phyloP scores from a whole-genome alignment of 2,888 invertebrate species.

The Pristionchus maxplancki region DNA sequence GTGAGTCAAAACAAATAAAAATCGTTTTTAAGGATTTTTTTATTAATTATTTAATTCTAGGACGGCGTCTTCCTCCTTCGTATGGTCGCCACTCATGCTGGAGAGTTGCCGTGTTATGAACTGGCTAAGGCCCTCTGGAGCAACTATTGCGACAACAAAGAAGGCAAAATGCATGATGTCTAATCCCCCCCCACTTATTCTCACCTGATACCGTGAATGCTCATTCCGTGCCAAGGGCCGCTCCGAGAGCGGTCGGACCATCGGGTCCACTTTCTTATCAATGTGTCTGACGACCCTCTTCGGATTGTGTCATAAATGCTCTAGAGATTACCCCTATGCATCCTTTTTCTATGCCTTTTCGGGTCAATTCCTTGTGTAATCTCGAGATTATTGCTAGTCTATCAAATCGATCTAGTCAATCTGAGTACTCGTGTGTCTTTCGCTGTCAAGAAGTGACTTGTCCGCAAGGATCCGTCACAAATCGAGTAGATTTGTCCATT shows the following conservation, averaged over 20 bases:
- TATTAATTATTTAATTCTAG: too few species aligned
- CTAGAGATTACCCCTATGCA: conserved; percentile 14
- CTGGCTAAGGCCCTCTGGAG: conserved; percentile 77
- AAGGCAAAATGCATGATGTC: conserved; percentile 77
- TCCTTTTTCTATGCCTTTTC: not conserved
- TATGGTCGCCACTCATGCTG: conserved; percentile 78
- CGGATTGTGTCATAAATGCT: conserved; percentile 7
- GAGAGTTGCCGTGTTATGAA: conserved; percentile 77
- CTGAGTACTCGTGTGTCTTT: conserved; percentile 10
- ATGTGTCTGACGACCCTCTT: not conserved
- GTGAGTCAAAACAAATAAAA: too few species aligned
- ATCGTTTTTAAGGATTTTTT: too few species aligned
- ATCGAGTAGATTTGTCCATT: not conserved
- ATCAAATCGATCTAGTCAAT: conserved; percentile 34
- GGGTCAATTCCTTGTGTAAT: conserved; percentile 12
- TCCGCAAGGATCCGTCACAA: not conserved
- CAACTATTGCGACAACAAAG: conserved; percentile 77
- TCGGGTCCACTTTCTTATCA: conserved; percentile 35
- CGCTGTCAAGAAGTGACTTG: not conserved
- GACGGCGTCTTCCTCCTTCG: conserved; percentile 77
- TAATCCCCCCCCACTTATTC: conserved; percentile 50
- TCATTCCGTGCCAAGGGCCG: conserved; percentile 43
- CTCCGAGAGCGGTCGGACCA: conserved; percentile 10
- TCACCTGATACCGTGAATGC: conserved; percentile 36
- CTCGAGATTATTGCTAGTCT: conserved; percentile 15